Base-by-base conservation (phyloP, 2,113 vertebrate genomes). In the Hemicordylus capensis region DNA sequence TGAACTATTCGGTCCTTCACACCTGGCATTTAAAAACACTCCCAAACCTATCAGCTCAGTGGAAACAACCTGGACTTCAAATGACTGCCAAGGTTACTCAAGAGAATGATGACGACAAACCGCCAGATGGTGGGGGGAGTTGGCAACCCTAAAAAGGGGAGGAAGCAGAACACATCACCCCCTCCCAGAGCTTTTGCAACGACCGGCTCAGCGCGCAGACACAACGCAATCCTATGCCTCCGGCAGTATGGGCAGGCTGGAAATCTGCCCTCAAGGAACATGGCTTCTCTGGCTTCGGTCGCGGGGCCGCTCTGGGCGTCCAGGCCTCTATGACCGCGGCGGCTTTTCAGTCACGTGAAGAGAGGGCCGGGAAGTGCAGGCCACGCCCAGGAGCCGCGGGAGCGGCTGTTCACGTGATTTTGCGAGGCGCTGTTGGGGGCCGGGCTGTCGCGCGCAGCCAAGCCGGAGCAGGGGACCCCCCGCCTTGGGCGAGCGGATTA, bases 361-460 rank as follows among this genome's bases (percentile, higher is more conserved):
- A 7, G 4, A 0, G 12, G 28, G 31, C 2, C 39, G 56, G n/a
- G 24, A 34, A 4, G 58, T 0, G 28, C 2, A 67, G 6, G 48
- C 14, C 26, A 11, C 39, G 51, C 17, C 51, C 2, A n/a, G 77
- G 70, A 61, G 58, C 4, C 37, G 2, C 6, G 6, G 26, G 34
- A 73, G 87, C n/a, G 17, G 8, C 80, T 48, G 42, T 1, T 91
- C 93, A 92, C 90, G 89, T 92, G 92, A 91, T 75, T 54, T 79
- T 74, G 34, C 77, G 85, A 74, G 70, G 89, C 58, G 80, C 61
- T 44, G 37, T 42, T 75, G 86, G 76, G 87, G 85, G 87, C 22
- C 44, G 80, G 85, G 87, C 54, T 46, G 70, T 80, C 48, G 76
- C 31, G 85, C 54, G 39, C 46, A 48, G 26, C n/a, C 19, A 22